phyloP scores from a whole-genome alignment of 2,113 vertebrate species.

The Empidonax alnorum region DNA sequence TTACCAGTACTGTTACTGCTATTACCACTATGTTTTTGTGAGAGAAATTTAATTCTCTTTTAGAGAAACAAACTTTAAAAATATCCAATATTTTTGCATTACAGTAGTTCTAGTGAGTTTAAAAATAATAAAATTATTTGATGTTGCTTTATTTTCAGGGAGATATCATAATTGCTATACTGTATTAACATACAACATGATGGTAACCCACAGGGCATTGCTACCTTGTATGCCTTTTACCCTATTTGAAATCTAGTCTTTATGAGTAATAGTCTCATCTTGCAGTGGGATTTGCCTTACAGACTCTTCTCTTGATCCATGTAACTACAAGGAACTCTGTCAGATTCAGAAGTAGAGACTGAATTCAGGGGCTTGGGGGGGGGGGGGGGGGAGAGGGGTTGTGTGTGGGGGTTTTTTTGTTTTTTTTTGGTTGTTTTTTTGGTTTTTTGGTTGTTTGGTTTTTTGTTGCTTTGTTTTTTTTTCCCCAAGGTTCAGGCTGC shows the following conservation, averaged over 20 bases:
- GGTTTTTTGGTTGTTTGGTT: neutral
- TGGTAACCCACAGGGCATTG: neutral
- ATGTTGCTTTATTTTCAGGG: neutral
- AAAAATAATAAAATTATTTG: neutral
- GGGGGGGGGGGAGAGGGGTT: too few species aligned
- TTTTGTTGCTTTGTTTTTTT: neutral
- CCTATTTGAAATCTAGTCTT: neutral
- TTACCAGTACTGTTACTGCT: neutral
- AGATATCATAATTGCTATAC: neutral
- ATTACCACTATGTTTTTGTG: neutral
- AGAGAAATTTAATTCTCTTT: neutral
- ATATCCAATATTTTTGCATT: neutral
- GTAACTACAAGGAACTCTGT: neutral
- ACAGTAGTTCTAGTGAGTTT: neutral
- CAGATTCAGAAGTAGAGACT: neutral
- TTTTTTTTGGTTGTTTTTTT: neutral
- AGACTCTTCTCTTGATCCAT: neutral
- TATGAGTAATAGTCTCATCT: neutral
- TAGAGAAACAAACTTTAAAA: neutral
- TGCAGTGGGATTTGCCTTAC: neutral
- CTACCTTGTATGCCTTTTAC: neutral
- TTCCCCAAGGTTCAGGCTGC: neutral
- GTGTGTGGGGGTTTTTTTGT: neutral
- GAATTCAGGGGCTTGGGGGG: neutral
- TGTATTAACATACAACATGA: neutral